Base-by-base conservation (phyloP, 2,888 invertebrate species). In the Scaptomyza polygonia region DNA sequence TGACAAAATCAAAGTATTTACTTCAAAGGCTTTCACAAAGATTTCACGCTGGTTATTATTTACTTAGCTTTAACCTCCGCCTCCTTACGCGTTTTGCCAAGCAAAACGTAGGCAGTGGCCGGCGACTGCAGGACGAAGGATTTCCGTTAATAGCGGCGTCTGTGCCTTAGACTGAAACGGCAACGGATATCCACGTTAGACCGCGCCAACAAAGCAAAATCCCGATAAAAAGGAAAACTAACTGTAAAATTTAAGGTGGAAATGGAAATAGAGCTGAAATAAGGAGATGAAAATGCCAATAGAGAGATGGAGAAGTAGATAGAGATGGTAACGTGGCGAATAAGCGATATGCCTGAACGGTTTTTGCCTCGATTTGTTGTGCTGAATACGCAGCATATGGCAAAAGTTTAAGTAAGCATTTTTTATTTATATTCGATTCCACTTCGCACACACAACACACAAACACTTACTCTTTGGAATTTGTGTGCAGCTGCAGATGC, bases 341-440 rank as follows among this genome's bases (percentile, higher is more conserved):
- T 47, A 67, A 74, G 61, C 63, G 85, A 77, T 79, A 82, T 82
- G 82, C 82, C 82, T 74, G 79, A 82, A 65, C 53, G 69, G 71
- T 68, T 84, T 64, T 64, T 66, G 56, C 40, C 47, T 56, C 44
- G 62, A 52, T 62, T 67, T 68, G 57, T 34, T 61, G 44, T 75
- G 78, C 83, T 78, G 86, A 80, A 72, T 64, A 53, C 67, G 81
- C 81, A 86, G 78, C 86, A 83, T 83, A 80, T 86, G 86, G 83
- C 78, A 71, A 80, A 83, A 86, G 83, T 83, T 83, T 73, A 83
- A 83, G 83, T 78, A 83, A 83, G 83, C 83, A 86, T 74, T 86
- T 80, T 83, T 86, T 80, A 78, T 83, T 78, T 76, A 79, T 80
- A 67, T 79, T 68, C 63, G 68, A 78, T 66, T 68, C 58, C 64